Conservation (phyloP, 2,113 vertebrate genomes). For the Perca flavescens region DNA sequence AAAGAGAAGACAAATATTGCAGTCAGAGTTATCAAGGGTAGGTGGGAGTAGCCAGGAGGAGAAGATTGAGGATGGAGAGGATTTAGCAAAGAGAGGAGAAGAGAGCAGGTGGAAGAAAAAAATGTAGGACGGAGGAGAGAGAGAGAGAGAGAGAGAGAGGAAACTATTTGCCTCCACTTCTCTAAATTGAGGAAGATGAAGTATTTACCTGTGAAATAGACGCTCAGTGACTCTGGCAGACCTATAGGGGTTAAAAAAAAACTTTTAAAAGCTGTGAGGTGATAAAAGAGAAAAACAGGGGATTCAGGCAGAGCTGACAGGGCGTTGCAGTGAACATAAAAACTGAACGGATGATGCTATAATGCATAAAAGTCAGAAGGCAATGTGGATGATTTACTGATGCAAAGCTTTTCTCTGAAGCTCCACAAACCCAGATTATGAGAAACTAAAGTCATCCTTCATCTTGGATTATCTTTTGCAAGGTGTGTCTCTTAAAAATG, state of each 20-base stretch:
- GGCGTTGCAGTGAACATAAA: background rate
- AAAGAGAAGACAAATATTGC: background rate
- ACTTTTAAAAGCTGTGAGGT: constrained; percentile 13
- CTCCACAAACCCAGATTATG: constrained; percentile 44
- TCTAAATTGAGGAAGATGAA: background rate
- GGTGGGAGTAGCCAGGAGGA: background rate
- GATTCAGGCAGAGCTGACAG: background rate
- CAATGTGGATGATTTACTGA: constrained; percentile 21
- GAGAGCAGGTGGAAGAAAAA: background rate
- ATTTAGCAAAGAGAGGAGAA: background rate
- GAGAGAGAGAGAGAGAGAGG: background rate
- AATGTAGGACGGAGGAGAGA: background rate
- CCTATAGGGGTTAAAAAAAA: constrained; percentile 79
- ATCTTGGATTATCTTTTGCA: constrained; percentile 48
- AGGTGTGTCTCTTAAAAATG: background rate
- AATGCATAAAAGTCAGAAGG: constrained; percentile 18
- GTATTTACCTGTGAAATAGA: constrained; percentile 94
- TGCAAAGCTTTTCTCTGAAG: constrained; percentile 27
- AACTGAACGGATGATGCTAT: background rate
- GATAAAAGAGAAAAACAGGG: constrained; percentile 20
- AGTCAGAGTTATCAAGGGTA: background rate
- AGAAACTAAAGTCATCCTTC: constrained; percentile 42
- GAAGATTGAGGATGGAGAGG: background rate
- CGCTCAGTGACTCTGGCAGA: constrained; percentile 92
- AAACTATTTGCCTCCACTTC: constrained; percentile 2